phyloP scores from a whole-genome alignment of 2,797 vertebrate genomes.

The Aphelocoma californica region DNA sequence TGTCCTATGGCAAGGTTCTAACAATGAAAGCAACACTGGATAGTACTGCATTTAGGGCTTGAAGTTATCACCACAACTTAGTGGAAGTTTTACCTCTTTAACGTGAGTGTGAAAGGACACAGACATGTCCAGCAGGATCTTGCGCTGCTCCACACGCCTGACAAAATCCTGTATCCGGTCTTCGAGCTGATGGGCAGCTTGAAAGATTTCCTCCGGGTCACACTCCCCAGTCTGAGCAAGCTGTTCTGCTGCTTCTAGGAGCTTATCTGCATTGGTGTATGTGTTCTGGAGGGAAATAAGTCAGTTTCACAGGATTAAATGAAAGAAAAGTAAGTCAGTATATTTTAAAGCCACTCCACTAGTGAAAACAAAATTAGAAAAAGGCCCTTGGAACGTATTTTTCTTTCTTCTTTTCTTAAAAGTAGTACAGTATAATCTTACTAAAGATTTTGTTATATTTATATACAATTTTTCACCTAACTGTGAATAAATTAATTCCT shows the following conservation, averaged over 20 bases:
- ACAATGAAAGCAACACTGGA: not conserved
- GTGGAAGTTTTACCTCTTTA: conserved; percentile 85
- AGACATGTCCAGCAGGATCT: conserved; percentile 97
- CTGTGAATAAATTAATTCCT: not conserved
- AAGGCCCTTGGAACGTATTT: not conserved
- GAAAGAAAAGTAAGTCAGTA: not conserved
- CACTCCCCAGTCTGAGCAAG: conserved; percentile 97
- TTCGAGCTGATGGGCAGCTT: conserved; percentile 96
- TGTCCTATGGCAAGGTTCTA: not conserved
- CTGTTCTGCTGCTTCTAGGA: conserved; percentile 96
- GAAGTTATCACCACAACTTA: not conserved
- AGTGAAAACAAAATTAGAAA: not conserved
- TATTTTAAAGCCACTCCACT: not conserved
- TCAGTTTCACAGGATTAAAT: not conserved
- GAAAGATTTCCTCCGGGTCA: conserved; percentile 97
- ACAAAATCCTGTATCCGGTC: conserved; percentile 98
- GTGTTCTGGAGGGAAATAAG: conserved; percentile 83
- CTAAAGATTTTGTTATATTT: not conserved
- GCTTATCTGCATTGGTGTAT: conserved; percentile 97
- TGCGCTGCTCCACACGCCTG: conserved; percentile 94
- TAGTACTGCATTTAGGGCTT: not conserved
- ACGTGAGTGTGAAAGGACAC: conserved; percentile 98
- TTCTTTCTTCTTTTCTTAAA: not conserved
- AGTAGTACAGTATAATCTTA: not conserved
- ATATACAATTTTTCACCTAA: not conserved